These are phyloP conservation scores for Andrena dorsata DNA, from an alignment of 2,888 invertebrate species.

Conservation along the genomic window DNA sequence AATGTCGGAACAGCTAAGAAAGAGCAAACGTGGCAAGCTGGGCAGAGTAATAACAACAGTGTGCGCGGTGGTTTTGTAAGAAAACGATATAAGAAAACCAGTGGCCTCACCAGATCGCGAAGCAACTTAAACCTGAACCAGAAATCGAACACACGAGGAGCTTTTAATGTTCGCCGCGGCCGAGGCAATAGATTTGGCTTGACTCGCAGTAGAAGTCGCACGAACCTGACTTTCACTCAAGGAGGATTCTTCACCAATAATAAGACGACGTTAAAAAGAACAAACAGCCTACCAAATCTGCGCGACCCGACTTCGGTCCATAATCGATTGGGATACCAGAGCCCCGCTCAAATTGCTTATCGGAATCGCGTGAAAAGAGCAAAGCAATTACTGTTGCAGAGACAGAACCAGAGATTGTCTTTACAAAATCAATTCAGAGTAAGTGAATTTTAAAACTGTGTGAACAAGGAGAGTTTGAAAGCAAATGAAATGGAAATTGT, in stretches of 20 bases:
- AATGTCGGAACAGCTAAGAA: slow-evolving; percentile 57
- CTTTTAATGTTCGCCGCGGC: slow-evolving; percentile 71
- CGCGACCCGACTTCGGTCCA: slow-evolving; percentile 82
- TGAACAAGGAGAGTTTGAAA: no score
- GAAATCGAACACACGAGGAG: slow-evolving; percentile 71
- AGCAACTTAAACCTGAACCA: slow-evolving; percentile 77
- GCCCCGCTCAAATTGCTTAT: slow-evolving; percentile 82
- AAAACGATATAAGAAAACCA: slow-evolving; percentile 76
- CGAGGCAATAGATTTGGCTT: slow-evolving; percentile 74
- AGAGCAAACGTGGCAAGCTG: slow-evolving; percentile 69
- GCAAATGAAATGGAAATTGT: neutral
- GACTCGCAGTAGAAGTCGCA: slow-evolving; percentile 80
- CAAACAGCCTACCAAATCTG: slow-evolving; percentile 81
- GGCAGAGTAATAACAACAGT: slow-evolving; percentile 68
- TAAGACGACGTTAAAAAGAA: slow-evolving; percentile 76
- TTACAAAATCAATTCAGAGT: slow-evolving; percentile 79
- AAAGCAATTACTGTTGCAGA: slow-evolving; percentile 80
- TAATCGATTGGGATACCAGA: slow-evolving; percentile 83
- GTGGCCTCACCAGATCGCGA: slow-evolving; percentile 73
- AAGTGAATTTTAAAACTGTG: slow-evolving; percentile 47
- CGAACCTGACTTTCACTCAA: slow-evolving; percentile 73
- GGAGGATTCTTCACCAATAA: slow-evolving; percentile 75
- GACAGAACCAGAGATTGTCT: slow-evolving; percentile 79
- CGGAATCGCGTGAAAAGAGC: slow-evolving; percentile 82
- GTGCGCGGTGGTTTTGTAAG: slow-evolving; percentile 77